These are phyloP conservation scores for Lithobates sylvaticus DNA, from an alignment of 2,797 vertebrate species.

Conservation along the genomic window DNA sequence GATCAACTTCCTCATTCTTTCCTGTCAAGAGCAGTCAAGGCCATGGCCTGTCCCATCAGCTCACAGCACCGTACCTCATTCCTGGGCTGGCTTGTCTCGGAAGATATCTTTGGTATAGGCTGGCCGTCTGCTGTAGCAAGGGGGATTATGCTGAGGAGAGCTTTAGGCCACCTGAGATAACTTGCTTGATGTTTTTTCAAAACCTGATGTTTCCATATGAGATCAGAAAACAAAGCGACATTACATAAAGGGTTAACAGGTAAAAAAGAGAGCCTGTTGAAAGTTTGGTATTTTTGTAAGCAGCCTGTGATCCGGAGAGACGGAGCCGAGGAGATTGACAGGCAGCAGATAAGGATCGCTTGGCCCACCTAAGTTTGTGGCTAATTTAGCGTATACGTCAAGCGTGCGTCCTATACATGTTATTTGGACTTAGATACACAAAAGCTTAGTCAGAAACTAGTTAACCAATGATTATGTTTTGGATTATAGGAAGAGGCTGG, in stretches of 20 bases:
- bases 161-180: slow-evolving; percentile 33
- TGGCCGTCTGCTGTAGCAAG: slow-evolving; percentile 25
- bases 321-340: slow-evolving; percentile 20
- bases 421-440: neutral
- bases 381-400: slow-evolving; percentile 7
- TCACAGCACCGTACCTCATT: neutral
- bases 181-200: slow-evolving; percentile 11
- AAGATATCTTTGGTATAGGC: neutral
- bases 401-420: neutral
- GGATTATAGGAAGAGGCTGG: neutral
- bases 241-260: slow-evolving; percentile 34
- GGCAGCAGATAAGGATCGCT: slow-evolving; percentile 38
- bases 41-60: neutral
- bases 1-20: slow-evolving; percentile 38
- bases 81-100: neutral
- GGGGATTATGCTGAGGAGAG: slow-evolving; percentile 12
- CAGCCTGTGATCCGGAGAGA: slow-evolving; percentile 64
- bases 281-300: slow-evolving; percentile 65
- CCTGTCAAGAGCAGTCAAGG: slow-evolving; percentile 15
- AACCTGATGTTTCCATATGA: neutral
- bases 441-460: neutral
- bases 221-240: neutral
- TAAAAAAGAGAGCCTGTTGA: slow-evolving; percentile 9
- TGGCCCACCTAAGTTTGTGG: slow-evolving; percentile 22
- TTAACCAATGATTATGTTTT: too few species aligned